Percentiles rank a stretch among this genome's conserved stretches.
These are phyloP conservation scores for Operophtera brumata DNA, from an alignment of 2,888 invertebrate genomes.

Conservation along the genomic window DNA sequence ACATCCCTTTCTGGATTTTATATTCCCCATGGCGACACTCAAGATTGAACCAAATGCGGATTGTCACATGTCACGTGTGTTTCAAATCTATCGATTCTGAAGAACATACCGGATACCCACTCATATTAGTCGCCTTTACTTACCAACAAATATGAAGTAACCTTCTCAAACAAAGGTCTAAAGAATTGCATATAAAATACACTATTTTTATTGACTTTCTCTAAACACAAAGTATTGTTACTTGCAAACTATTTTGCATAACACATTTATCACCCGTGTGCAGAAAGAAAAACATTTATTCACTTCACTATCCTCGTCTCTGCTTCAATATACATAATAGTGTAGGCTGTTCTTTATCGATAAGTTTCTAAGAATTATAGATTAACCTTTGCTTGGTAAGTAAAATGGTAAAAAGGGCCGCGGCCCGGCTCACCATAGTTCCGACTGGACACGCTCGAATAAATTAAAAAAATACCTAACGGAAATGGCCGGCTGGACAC, in stretches of 20 bases:
- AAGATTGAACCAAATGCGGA: neutral
- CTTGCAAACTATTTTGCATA: conserved; percentile 41
- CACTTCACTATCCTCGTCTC: conserved; percentile 36
- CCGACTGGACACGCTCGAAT: no score
- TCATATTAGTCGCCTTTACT: no score
- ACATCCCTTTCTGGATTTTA: conserved; percentile 1
- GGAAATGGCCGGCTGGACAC: no score
- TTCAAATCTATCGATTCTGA: neutral
- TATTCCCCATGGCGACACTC: neutral
- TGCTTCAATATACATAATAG: conserved; percentile 10
- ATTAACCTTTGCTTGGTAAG: no score
- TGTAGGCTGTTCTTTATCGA: neutral
- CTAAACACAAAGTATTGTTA: neutral
- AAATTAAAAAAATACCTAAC: no score
- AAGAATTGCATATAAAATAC: no score
- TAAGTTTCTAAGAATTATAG: neutral
- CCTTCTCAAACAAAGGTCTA: no score
- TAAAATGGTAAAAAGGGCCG: no score
- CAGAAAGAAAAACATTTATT: conserved; percentile 47
- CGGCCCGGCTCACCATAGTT: no score
- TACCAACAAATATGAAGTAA: no score
- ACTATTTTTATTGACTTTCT: neutral
- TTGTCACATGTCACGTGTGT: neutral
- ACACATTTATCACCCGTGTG: conserved; percentile 44
- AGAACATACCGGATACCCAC: neutral